A percentile compares a stretch with the other conserved stretches of the same genome.
Evolutionary conservation across 2,888 invertebrate genomes (phyloP).

Genomic region (Ceriagrion tenellum): DNA sequence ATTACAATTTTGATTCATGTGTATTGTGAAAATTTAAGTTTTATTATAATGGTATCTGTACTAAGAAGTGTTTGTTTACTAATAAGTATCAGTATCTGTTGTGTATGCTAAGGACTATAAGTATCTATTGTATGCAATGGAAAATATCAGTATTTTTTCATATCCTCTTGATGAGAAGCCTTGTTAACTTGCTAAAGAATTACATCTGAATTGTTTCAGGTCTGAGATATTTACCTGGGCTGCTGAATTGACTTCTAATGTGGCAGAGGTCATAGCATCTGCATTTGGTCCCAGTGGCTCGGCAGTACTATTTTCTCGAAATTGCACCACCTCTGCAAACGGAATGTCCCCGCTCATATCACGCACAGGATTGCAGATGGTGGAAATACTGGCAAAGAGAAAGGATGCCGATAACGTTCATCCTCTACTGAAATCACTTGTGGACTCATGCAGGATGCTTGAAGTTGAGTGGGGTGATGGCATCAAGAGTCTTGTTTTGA

Average conservation of each 20-base stretch:
- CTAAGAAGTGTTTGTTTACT: too few species aligned
- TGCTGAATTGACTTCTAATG: not conserved
- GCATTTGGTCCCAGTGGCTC: conserved; percentile 41
- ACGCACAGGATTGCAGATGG: conserved; percentile 51
- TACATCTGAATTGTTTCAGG: not conserved
- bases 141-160: too few species aligned
- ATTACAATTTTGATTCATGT: too few species aligned
- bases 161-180: too few species aligned
- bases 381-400: conserved; percentile 15
- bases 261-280: conserved; percentile 21
- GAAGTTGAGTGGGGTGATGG: conserved; percentile 56
- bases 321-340: not conserved
- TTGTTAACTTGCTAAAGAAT: too few species aligned
- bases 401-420: conserved; percentile 8
- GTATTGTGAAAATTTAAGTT: too few species aligned
- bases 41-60: too few species aligned
- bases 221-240: not conserved
- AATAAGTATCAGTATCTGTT: too few species aligned
- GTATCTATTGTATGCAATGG: too few species aligned
- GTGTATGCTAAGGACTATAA: too few species aligned
- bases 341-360: not conserved
- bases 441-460: conserved; percentile 23
- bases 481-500: conserved; percentile 38
- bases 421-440: conserved; percentile 39
- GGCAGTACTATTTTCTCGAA: conserved; percentile 31